A percentile compares a stretch with the other conserved stretches of the same genome.
Evolutionary conservation across 2,888 invertebrate species (phyloP).

Genomic region (Teleogryllus oceanicus): DNA sequence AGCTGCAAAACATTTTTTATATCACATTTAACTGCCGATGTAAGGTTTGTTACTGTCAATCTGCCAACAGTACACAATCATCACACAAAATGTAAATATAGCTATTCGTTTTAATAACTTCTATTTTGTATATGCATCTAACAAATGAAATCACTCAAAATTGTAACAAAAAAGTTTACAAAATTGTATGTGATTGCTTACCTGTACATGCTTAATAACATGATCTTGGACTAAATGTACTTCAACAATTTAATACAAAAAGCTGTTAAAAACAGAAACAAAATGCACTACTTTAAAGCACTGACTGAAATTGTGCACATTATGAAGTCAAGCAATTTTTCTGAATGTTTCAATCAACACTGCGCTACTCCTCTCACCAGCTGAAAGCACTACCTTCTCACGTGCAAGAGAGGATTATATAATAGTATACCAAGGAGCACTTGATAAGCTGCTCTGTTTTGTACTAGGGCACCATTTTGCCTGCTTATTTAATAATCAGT

Average conservation of each 20-base stretch:
- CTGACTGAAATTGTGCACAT: too few relatives aligned
- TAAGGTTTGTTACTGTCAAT: not conserved
- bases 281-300: too few relatives aligned
- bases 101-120: not conserved
- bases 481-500: conserved; percentile 1
- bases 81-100: not conserved
- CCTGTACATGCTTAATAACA: too few relatives aligned
- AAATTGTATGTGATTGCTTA: not conserved
- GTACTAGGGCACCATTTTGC: not conserved
- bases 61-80: not conserved
- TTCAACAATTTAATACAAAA: too few relatives aligned
- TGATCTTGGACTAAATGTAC: too few relatives aligned
- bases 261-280: too few relatives aligned
- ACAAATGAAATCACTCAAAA: not conserved
- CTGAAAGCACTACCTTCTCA: too few relatives aligned
- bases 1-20: not conserved
- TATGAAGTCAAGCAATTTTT: too few relatives aligned
- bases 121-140: not conserved
- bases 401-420: not conserved
- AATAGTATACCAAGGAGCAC: not conserved
- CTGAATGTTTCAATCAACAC: too few relatives aligned
- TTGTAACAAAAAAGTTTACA: not conserved
- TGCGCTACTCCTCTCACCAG: too few relatives aligned
- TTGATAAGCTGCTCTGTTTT: not conserved
- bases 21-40: not conserved